Conservation (phyloP, 92 coral and sea anemone genomes). For the Palythoa grandis region DNA sequence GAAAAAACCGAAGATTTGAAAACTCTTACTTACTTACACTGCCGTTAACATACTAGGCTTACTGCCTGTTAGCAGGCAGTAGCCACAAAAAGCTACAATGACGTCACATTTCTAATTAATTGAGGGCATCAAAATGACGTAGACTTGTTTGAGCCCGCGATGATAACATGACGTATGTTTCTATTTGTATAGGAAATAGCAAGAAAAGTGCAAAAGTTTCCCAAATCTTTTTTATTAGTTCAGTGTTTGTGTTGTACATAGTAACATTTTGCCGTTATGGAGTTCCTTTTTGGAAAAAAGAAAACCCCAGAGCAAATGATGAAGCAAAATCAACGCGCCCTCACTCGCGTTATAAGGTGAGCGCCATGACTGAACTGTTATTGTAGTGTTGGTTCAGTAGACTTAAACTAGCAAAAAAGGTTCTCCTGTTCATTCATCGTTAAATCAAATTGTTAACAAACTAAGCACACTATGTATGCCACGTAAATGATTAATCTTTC, state of each 20-base stretch:
- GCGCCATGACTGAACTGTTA: background rate
- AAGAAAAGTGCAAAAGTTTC: background rate
- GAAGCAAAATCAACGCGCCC: constrained; percentile 91
- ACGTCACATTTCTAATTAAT: constrained; percentile 32
- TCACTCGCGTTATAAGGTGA: constrained; percentile 95
- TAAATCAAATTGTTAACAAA: too few species aligned
- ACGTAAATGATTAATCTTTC: too few species aligned
- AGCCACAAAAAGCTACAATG: background rate
- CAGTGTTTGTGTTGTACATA: background rate
- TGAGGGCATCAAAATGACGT: background rate
- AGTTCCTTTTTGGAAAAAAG: constrained; percentile 90
- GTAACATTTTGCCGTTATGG: constrained; percentile 57
- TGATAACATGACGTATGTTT: constrained; percentile 61
- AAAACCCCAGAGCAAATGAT: constrained; percentile 98
- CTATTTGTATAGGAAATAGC: constrained; percentile 47
- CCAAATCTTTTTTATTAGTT: background rate
- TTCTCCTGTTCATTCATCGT: too few species aligned
- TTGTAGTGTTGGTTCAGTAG: too few species aligned
- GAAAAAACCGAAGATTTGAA: too few species aligned
- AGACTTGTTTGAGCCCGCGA: constrained; percentile 71
- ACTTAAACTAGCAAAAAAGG: too few species aligned
- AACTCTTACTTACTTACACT: too few species aligned
- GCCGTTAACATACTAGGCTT: too few species aligned
- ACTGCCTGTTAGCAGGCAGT: too few species aligned
- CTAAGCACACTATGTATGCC: too few species aligned